phyloP scores from a whole-genome alignment of 1,140 invertebrate genomes.

The Colletes latitarsis region DNA sequence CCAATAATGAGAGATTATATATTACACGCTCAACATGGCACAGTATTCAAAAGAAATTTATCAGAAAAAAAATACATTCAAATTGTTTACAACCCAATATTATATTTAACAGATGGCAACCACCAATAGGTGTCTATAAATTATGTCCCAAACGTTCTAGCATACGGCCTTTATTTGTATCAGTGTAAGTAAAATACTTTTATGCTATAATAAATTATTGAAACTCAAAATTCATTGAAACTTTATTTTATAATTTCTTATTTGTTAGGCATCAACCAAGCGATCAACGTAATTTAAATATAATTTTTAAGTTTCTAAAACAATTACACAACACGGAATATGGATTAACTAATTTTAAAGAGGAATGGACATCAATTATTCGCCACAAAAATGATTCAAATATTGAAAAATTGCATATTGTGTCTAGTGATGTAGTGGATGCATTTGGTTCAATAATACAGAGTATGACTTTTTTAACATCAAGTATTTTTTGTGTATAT shows the following conservation, averaged over 20 bases:
- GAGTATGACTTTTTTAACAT: slow-evolving; percentile 3
- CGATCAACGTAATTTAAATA: background rate
- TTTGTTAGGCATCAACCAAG: background rate
- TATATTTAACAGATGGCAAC: background rate
- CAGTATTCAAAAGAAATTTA: background rate
- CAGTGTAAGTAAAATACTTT: background rate
- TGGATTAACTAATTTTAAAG: slow-evolving; percentile 9
- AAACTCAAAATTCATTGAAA: background rate
- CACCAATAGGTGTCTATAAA: slow-evolving; percentile 12
- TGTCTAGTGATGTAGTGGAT: slow-evolving; percentile 18
- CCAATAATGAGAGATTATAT: slow-evolving; percentile 15
- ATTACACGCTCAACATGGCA: background rate
- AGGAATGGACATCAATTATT: slow-evolving; percentile 17
- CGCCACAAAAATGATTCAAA: background rate
- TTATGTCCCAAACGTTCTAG: background rate
- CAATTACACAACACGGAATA: slow-evolving; percentile 28
- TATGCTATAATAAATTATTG: background rate
- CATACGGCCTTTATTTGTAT: slow-evolving; percentile 14
- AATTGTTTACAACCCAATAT: slow-evolving; percentile 10
- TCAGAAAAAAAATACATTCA: background rate
- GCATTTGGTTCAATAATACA: slow-evolving; percentile 41
- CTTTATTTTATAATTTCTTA: background rate
- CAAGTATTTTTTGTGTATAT: background rate
- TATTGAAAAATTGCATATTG: background rate
- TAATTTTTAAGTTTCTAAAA: slow-evolving; percentile 17